Percentiles rank a stretch among this genome's conserved stretches.
Conservation (phyloP, 2,797 vertebrate genomes). For the Pteropus rufus region DNA sequence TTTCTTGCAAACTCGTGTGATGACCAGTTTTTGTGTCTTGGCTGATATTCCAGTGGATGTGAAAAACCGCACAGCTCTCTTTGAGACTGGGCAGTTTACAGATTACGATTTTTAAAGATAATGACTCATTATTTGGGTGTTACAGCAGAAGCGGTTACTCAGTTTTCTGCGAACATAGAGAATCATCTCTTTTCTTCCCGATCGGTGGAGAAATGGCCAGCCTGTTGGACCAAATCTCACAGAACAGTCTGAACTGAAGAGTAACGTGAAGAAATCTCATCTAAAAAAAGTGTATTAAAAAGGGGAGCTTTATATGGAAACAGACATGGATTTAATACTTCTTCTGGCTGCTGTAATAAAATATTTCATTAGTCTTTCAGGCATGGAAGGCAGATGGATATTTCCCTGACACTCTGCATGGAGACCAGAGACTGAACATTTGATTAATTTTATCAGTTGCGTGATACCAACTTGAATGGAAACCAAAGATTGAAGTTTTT, state of each 20-base stretch:
- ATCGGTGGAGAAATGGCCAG: background rate
- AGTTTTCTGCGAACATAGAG: background rate
- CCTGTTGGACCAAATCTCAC: background rate
- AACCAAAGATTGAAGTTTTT: conserved; percentile 41
- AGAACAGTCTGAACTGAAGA: background rate
- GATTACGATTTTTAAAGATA: background rate
- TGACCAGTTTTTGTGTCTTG: background rate
- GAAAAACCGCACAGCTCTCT: background rate
- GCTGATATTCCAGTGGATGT: background rate
- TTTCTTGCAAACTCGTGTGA: background rate
- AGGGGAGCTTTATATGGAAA: conserved; percentile 51
- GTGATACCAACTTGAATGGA: conserved; percentile 47
- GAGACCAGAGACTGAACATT: conserved; percentile 42
- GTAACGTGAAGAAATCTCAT: conserved; percentile 1
- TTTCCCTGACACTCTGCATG: conserved; percentile 44
- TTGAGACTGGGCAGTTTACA: background rate
- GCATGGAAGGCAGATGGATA: conserved; percentile 29
- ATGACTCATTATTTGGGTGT: background rate
- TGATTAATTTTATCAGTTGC: conserved; percentile 61
- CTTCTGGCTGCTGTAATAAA: conserved; percentile 45
- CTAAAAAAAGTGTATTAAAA: conserved; percentile 35
- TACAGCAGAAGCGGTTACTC: background rate
- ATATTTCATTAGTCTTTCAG: conserved; percentile 48
- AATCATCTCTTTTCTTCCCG: background rate
- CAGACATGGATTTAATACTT: conserved; percentile 49